Conservation (phyloP, 2,113 vertebrate species). For the Pollachius pollachius region DNA sequence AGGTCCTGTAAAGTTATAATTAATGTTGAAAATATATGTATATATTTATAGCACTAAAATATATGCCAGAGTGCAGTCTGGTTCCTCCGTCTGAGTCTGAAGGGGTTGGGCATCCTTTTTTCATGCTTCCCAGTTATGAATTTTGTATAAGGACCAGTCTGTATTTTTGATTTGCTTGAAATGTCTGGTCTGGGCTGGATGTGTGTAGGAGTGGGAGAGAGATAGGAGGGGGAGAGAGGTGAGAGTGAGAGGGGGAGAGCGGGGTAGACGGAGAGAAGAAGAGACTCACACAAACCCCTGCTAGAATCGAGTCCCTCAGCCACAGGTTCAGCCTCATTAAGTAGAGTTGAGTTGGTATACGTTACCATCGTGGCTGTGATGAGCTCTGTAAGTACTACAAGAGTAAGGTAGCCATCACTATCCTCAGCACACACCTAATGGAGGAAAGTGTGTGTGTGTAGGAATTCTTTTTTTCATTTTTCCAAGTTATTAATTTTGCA, state of each 20-base stretch:
- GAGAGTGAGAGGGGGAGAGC: neutral
- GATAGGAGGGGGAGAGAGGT: neutral
- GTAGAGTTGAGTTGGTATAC: no score
- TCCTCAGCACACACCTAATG: no score
- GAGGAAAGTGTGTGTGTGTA: no score
- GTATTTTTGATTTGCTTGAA: conserved; percentile 32
- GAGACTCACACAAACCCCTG: neutral
- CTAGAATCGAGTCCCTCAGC: neutral
- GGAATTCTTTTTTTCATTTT: no score
- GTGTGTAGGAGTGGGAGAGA: neutral
- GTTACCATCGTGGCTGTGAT: no score
- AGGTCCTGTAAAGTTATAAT: no score
- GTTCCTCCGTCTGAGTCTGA: neutral
- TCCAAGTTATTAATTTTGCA: no score
- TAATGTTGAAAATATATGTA: neutral
- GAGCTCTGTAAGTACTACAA: no score
- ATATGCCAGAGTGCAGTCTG: neutral
- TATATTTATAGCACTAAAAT: neutral
- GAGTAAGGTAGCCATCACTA: no score
- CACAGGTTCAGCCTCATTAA: no score
- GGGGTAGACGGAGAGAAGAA: conserved; percentile 6
- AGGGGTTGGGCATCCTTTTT: conserved; percentile 20
- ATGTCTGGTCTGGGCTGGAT: no score
- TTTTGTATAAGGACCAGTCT: conserved; percentile 48
- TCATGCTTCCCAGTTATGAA: conserved; percentile 52